Conservation (phyloP, 2,888 invertebrate genomes). For the Cantharis rufa region DNA sequence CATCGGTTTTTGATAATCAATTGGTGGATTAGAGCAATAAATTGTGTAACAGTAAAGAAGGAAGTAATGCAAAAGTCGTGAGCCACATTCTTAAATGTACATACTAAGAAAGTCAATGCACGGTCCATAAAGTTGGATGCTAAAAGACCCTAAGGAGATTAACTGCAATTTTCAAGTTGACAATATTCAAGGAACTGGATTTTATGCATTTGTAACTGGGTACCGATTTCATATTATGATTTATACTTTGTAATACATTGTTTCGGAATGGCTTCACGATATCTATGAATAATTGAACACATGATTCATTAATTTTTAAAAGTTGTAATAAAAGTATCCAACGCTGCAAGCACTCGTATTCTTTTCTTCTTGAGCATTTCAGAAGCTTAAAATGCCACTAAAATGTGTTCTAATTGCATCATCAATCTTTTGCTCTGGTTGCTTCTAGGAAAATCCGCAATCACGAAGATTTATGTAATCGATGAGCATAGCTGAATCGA, state of each 20-base stretch:
- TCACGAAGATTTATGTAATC: neutral
- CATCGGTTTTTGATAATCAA: neutral
- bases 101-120: constrained; percentile 14
- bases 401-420: neutral
- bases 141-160: constrained; percentile 9
- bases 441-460: neutral
- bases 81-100: constrained; percentile 15
- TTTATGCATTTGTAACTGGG: neutral
- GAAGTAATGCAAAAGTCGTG: neutral
- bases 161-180: constrained; percentile 11
- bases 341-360: neutral
- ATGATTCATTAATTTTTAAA: neutral
- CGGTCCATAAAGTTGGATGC: constrained; percentile 2
- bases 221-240: neutral
- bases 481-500: neutral
- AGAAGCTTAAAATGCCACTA: neutral
- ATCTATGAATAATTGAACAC: neutral
- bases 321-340: neutral
- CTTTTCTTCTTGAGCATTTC: neutral
- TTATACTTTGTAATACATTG: neutral
- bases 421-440: neutral
- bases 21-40: neutral
- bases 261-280: neutral
- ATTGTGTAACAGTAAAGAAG: neutral
- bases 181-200: neutral